Percentiles rank a stretch among this genome's conserved stretches.
Evolutionary conservation across 2,888 invertebrate species (phyloP).

Genomic region (Andrena flavipes): DNA sequence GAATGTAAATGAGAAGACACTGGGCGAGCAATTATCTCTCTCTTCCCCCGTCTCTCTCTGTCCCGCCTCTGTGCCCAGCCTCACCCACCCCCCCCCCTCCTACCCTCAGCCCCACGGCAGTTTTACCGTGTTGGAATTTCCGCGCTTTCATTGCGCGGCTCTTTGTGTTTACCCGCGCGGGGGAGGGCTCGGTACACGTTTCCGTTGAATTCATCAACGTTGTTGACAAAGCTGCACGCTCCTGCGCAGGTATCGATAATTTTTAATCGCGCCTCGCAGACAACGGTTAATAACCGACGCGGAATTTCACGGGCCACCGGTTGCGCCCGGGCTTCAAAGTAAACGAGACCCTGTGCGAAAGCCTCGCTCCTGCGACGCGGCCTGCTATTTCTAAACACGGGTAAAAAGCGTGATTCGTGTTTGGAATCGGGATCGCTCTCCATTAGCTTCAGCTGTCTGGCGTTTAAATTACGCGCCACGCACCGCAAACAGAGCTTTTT

Average conservation of each 20-base stretch:
- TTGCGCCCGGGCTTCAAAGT: constrained; percentile 16
- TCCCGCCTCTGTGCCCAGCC: not conserved
- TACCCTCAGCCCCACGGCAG: not conserved
- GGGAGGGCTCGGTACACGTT: constrained; percentile 41
- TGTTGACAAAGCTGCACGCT: constrained; percentile 48
- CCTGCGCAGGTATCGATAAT: constrained; percentile 48
- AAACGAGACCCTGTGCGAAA: not conserved
- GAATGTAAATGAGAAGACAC: constrained; percentile 66
- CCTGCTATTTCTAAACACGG: too few species aligned
- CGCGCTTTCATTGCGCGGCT: constrained; percentile 53
- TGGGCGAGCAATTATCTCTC: constrained; percentile 56
- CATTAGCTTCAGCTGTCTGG: too few species aligned
- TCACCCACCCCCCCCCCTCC: not conserved
- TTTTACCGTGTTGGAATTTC: constrained; percentile 46
- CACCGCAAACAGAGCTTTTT: too few species aligned
- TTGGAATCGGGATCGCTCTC: too few species aligned
- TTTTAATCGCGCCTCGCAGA: constrained; percentile 50
- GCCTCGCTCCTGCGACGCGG: too few species aligned
- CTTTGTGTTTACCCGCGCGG: constrained; percentile 54
- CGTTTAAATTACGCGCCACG: too few species aligned
- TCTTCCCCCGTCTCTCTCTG: not conserved
- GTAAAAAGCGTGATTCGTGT: too few species aligned
- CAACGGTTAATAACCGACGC: constrained; percentile 49
- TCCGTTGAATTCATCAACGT: constrained; percentile 57
- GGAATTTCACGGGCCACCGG: constrained; percentile 35